Base-by-base conservation (phyloP, 2,797 vertebrate genomes). In the Cossypha dichroa region DNA sequence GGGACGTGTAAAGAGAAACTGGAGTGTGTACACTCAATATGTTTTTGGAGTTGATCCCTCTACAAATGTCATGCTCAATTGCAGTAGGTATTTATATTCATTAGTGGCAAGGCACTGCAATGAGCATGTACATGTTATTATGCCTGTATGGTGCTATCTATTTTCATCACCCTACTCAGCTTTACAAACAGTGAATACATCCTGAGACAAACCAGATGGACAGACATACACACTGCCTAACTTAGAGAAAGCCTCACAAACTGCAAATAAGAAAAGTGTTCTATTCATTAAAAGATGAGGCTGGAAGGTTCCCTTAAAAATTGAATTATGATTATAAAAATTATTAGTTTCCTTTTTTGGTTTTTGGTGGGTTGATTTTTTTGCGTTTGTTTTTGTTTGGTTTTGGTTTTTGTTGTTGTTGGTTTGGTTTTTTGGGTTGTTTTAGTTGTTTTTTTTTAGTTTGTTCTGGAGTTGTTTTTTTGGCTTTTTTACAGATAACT, bases 21-120 rank as follows among this genome's bases (percentile, higher is more conserved):
- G 56, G 31, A 82, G n/a, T 85, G 72, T 79, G 80, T 77, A 77
- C 13, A 67, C 45, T 88, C 83, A 87, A 9, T 72, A 90, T 49
- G 70, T 19, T 94, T 94, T 82, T 94, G 49, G 75, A 91, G 74
- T 63, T 91, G 80, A 94, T 96, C 64, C 60, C 74, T 90, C 78
- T 74, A 82, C 84, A 93, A 93, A 92, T 60, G 92, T 76, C 88
- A 86, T 56, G 70, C 72, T 92, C 77, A 60, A 87, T 63, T 87
- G 80, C 77, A 92, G 52, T 23, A 86, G 59, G 38, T 89, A 95
- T 91, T 92, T 86, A 92, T 77, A 94, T 33, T 80, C 22, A 94
- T 89, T 82, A 95, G 67, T 56, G 33, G 48, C 33, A 67, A 90
- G 80, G 56, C 22, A 33, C 74, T 67, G 74, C 60, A 93, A 87